These are phyloP conservation scores for Poeciliopsis presidionis DNA, from an alignment of 2,797 vertebrate species.

Conservation along the genomic window DNA sequence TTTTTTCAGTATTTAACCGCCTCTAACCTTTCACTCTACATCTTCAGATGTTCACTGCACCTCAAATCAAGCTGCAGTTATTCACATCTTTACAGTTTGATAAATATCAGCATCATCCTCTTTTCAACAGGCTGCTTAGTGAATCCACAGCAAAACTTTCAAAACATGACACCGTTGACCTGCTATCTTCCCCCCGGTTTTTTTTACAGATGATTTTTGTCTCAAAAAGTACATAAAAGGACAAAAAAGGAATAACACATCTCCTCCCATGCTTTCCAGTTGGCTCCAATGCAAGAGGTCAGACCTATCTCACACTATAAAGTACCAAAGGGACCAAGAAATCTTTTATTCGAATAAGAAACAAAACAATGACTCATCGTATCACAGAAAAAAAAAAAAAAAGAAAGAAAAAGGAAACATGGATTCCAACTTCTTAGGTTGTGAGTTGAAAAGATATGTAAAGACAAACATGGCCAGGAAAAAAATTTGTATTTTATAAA, in stretches of 20 bases:
- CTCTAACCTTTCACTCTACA: background rate
- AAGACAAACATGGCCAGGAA: background rate
- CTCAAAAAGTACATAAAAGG: conserved; percentile 36
- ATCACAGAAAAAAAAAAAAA: conserved; percentile 14
- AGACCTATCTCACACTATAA: conserved; percentile 72
- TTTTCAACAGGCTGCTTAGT: background rate
- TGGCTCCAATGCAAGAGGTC: conserved; percentile 55
- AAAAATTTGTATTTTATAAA: background rate
- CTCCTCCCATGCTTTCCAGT: conserved; percentile 23
- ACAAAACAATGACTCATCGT: conserved; percentile 62
- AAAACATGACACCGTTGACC: background rate
- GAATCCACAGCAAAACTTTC: background rate
- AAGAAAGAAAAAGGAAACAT: background rate
- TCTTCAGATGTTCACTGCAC: background rate
- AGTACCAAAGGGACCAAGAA: conserved; percentile 38
- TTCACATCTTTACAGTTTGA: background rate
- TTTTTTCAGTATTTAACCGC: background rate
- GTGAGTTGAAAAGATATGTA: conserved; percentile 1
- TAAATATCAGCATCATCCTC: background rate
- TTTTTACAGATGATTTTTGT: background rate
- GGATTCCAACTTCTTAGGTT: conserved; percentile 29
- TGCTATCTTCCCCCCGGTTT: background rate
- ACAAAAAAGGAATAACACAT: conserved; percentile 27
- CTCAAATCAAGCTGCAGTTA: background rate
- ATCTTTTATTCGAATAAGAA: conserved; percentile 50